phyloP scores from a whole-genome alignment of 2,113 vertebrate species.

The Gambusia holbrooki region DNA sequence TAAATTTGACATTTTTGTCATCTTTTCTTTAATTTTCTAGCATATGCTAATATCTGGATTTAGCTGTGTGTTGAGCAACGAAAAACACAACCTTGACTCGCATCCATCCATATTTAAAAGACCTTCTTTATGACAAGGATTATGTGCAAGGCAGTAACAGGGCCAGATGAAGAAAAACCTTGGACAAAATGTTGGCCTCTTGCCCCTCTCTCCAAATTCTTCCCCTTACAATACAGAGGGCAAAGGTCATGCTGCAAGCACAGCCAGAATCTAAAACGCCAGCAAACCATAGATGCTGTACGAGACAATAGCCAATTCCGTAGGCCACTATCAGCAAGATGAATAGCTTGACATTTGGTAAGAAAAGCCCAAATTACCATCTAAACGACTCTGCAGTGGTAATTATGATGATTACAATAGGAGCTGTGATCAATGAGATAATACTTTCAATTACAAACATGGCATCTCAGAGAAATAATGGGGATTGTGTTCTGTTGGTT shows the following conservation, averaged over 20 bases:
- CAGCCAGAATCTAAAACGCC: slow-evolving; percentile 33
- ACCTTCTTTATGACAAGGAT: slow-evolving; percentile 57
- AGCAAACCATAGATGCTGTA: slow-evolving; percentile 43
- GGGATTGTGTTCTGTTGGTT: slow-evolving; percentile 67
- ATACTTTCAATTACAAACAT: slow-evolving; percentile 75
- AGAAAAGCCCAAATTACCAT: slow-evolving; percentile 74
- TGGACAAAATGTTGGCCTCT: slow-evolving; percentile 61
- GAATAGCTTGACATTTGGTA: slow-evolving; percentile 51
- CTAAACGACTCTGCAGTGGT: slow-evolving; percentile 68
- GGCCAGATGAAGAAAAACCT: slow-evolving; percentile 34
- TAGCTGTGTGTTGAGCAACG: neutral
- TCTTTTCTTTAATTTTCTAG: neutral
- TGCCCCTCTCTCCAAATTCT: slow-evolving; percentile 40
- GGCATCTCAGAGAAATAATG: slow-evolving; percentile 73
- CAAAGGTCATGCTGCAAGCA: slow-evolving; percentile 15
- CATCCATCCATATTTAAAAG: slow-evolving; percentile 73
- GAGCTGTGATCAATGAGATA: slow-evolving; percentile 74
- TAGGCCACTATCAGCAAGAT: slow-evolving; percentile 54
- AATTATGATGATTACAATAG: slow-evolving; percentile 70
- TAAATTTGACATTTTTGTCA: too few relatives aligned
- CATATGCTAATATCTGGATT: neutral
- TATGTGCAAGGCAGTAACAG: slow-evolving; percentile 30
- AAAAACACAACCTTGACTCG: slow-evolving; percentile 48
- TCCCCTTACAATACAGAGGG: slow-evolving; percentile 17
- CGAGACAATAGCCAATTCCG: slow-evolving; percentile 54